Conservation (phyloP, 2,113 vertebrate species). For the Catharus bicknelli region DNA sequence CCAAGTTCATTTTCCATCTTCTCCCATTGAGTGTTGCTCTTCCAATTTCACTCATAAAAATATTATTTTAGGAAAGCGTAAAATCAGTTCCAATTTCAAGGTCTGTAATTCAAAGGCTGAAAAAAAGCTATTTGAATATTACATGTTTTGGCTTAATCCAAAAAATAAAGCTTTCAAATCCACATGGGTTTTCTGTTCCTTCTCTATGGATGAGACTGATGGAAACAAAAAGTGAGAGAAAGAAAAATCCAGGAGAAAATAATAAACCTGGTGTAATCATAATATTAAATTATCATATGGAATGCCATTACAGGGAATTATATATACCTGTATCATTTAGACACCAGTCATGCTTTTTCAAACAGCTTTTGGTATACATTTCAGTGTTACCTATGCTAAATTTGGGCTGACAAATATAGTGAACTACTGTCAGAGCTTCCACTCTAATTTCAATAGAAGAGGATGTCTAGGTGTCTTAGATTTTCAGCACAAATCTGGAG, state of each 20-base stretch:
- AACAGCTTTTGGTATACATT: not conserved
- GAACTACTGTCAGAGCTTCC: not conserved
- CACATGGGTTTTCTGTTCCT: not conserved
- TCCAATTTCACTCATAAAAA: slow-evolving; percentile 51
- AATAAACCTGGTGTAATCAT: not conserved
- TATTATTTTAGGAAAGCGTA: slow-evolving; percentile 14
- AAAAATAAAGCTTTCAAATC: not conserved
- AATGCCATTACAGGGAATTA: not conserved
- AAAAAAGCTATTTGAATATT: not conserved
- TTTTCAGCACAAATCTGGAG: not conserved
- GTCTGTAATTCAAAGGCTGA: not conserved
- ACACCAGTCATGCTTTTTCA: not conserved
- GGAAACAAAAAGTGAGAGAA: slow-evolving; percentile 17
- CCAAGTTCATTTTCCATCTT: not conserved
- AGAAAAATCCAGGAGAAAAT: slow-evolving; percentile 20
- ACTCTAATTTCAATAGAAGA: slow-evolving; percentile 24
- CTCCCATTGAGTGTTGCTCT: not conserved
- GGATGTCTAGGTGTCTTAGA: not conserved
- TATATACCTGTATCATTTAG: not conserved
- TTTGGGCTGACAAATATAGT: slow-evolving; percentile 39
- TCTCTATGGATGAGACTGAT: not conserved
- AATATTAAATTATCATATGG: not conserved
- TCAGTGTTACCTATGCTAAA: not conserved
- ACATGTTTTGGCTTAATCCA: slow-evolving; percentile 10
- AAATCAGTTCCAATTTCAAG: slow-evolving; percentile 56